Base-by-base conservation (phyloP, 2,888 invertebrate species). In the Agrypnus murinus region DNA sequence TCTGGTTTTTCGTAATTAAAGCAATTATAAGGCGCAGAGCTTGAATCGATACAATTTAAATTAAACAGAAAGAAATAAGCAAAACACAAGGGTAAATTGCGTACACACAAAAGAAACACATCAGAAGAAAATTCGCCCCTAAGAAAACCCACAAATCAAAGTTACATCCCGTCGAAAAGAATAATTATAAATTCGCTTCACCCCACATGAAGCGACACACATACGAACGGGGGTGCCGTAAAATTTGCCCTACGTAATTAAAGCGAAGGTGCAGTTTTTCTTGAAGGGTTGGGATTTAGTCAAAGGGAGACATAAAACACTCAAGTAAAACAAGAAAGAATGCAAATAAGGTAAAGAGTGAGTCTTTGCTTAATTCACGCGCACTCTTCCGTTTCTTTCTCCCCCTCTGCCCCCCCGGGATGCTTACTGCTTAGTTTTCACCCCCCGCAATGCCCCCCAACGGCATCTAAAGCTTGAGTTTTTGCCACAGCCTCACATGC, bases 401-500 rank as follows among this genome's bases (percentile, higher is more conserved):
- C 72, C 71, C 75, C 73, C 75, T 69, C 76, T 69, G 71, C 70
- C 74, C 72, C 76, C 74, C 73, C 67, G 77, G 78, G 78, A 76
- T 78, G 78, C 77, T 77, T 77, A 74, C 75, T 78, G 80, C 80
- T 81, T 81, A 80, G 81, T 82, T 82, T 81, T 80, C 80, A 75
- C 78, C 77, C 75, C 76, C 78, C 73, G 68, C 73, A 74, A 75
- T 78, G 74, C 79, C 80, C 80, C 78, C 78, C 78, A 81, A 81
- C 84, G 81, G 82, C 82, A 81, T 81, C 81, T 81, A 80, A 82
- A 80, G 83, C 83, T 83, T 81, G 83, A 84, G 84, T 85, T 85
- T 85, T 86, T 86, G 86, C 86, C 83, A 88, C 88, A 86, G 86
- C 83, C 88, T 88, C 89, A 88, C 89, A 88, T 88, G 89, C 89